Base-by-base conservation (phyloP, 2,797 vertebrate genomes). In the Notamacropus eugenii region DNA sequence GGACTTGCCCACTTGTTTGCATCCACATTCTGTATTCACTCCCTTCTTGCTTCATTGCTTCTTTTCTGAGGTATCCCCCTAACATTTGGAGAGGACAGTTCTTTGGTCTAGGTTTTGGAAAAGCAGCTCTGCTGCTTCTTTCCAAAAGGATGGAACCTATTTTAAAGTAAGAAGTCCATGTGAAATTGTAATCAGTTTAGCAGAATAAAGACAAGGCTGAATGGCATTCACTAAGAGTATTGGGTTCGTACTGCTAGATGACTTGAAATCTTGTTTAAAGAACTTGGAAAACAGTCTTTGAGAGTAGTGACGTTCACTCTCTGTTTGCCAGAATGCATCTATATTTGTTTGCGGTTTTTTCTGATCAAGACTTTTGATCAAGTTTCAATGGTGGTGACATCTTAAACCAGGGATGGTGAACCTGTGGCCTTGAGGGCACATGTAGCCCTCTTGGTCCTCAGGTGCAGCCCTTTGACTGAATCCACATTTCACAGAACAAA, bases 101-200 rank as follows among this genome's bases (percentile, higher is more conserved):
- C 27, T 62, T 96, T 50, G 31, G 92, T 82, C 91, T 31, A 93
- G 9, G 24, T 54, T 56, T 54, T 57, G 19, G 82, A 87, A 87
- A 95, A 57, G 24, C 22, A 62, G 58, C 50, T 52, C 40, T 97
- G 0, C 56, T 91, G 34, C 93, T 93, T 91, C 52, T 52, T 52
- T 52, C 52, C 52, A 24, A 62, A 27, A 57, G 67, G 14, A 87
- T 54, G 92, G 82, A 91, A 58, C 19, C 93, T 82, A 59, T 92
- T 93, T 93, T 58, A 14, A 74, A 22, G 12, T 91, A 92, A 57
- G 90, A 27, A 34, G 67, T 93, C 40, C 2, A 4, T 93, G 92
- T 95, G 52, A 93, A 93, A 94, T 94, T 87, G n/a, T 90, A 16
- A 13, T 92, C 29, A 46, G 27, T 54, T 55, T 90, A 82, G 54